Evolutionary conservation across 2,888 invertebrate genomes (phyloP).

Genomic region (Mesopsocus fuscifrons): DNA sequence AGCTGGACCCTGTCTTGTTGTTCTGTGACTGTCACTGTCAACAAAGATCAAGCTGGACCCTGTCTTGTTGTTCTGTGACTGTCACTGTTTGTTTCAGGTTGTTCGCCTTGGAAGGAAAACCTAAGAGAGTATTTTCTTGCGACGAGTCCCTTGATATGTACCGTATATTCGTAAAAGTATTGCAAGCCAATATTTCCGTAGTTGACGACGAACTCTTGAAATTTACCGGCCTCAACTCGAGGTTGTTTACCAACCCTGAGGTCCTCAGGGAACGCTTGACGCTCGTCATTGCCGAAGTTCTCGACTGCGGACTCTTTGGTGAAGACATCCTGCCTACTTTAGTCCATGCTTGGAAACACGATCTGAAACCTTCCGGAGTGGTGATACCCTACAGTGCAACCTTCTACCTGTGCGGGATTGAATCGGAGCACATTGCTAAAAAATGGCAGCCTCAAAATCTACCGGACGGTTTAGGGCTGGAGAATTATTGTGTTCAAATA

Average conservation of each 20-base stretch:
- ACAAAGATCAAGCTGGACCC: too few relatives aligned
- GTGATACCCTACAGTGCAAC: slow-evolving; percentile 41
- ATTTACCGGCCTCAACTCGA: too few relatives aligned
- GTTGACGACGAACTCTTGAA: too few relatives aligned
- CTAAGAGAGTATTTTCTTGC: slow-evolving; percentile 39
- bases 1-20: too few relatives aligned
- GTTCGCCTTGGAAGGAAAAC: slow-evolving; percentile 38
- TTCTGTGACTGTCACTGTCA: too few relatives aligned
- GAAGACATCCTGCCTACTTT: slow-evolving; percentile 48
- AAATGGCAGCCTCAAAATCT: slow-evolving; percentile 22
- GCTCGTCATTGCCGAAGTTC: slow-evolving; percentile 53
- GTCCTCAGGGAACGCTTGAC: slow-evolving; percentile 35
- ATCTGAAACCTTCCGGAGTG: slow-evolving; percentile 22
- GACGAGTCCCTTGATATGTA: slow-evolving; percentile 47
- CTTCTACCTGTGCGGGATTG: slow-evolving; percentile 41
- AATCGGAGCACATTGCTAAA: slow-evolving; percentile 31
- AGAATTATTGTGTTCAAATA: too few relatives aligned
- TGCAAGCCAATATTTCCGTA: slow-evolving; percentile 27
- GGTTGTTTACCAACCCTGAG: too few relatives aligned
- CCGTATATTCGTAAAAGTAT: slow-evolving; percentile 35
- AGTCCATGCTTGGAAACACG: slow-evolving; percentile 41
- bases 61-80: too few relatives aligned
- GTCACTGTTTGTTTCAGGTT: too few relatives aligned
- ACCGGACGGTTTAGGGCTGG: slow-evolving; percentile 17
- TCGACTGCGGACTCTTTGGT: slow-evolving; percentile 63